Base-by-base conservation (phyloP, 2,113 vertebrate species). In the Cromileptes altivelis region DNA sequence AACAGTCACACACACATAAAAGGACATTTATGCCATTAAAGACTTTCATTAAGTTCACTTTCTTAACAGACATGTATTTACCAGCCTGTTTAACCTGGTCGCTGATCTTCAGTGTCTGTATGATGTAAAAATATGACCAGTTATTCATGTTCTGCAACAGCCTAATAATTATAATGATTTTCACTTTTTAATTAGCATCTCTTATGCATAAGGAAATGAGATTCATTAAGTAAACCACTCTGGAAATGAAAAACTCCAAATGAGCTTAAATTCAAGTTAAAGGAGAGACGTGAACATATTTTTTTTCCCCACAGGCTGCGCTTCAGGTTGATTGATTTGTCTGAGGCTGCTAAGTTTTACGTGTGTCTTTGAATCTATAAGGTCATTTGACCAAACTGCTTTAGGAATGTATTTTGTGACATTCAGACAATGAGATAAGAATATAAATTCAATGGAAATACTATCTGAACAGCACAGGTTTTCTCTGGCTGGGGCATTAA, bases 241-340 rank as follows among this genome's bases (percentile, higher is more conserved):
- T 62, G 25, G 13, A 74, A 74, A 74, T 61, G 42, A 61, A 50
- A 62, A 53, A 33, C 18, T 33, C 58, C 2, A 18, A 63, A 62
- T 33, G 27, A 75, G 47, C 58, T 21, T 62, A 53, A 52, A 14
- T 52, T 2, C 9, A 52, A 63, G 58, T 62, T 11, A 74, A 37
- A 62, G 12, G 42, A 37, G 42, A 60, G 25, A 11, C 2, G 1
- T 14, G 40, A 30, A 47, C 9, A 4, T 30, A 30, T 30, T 19
- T 68, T 6, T 27, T 68, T 25, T 50, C 5, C 5, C 52, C 11
- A 12, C 33, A 23, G n/a, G 23, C 70, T 58, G 53, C 17, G 5
- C 53, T 14, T 72, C 9, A 27, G n/a, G 37, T 50, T 74, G 71
- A 74, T 61, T 37, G 45, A 62, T 62, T 52, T 33, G 42, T 61